Base-by-base conservation (phyloP, 2,888 invertebrate genomes). In the Limnephilus marmoratus region DNA sequence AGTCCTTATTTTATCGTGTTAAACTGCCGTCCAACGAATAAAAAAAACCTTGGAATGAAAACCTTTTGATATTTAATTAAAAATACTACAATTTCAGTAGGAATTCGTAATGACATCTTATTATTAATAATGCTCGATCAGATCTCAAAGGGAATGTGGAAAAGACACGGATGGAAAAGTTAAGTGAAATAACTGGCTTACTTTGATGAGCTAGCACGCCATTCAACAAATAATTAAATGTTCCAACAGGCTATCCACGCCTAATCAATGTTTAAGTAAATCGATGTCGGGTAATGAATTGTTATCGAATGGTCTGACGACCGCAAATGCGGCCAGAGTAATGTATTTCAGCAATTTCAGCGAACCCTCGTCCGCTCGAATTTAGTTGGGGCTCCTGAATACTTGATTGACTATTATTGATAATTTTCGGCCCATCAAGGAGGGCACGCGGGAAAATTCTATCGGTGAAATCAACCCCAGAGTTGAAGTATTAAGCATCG, bases 201-300 rank as follows among this genome's bases (percentile, higher is more conserved):
- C 85, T 85, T 85, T 85, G n/a, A 34, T 41, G 34, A 85, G 41
- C 24, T 31, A 41, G 85, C 34, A 85, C 85, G 85, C 85, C 85
- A 37, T 68, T 24, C 85, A 18, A 18, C 37, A 34, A 85, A 85
- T 85, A 85, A 41, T 85, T 85, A 41, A 85, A 85, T 85, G 34
- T 41, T 85, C 41, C 83, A 18, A 41, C 41, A 24, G 82, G 34
- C 13, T 83, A 83, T 86, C 86, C 29, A 31, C 53, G 12, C 49
- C 29, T 24, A 15, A 87, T 87, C 29, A 53, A 87, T 68, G 53
- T 53, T 87, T 49, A 12, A 18, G 31, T 18, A 45, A 29, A 87
- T 87, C 87, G 87, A 31, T 87, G 53, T 18, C 87, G 87, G 87
- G 31, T 53, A 31, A 53, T 34, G 29, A 87, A 87, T 87, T 53